Evolutionary conservation across 2,888 invertebrate species (phyloP), one percentile per base, ranked within the genome.

Genomic region (Atrina japonica): DNA sequence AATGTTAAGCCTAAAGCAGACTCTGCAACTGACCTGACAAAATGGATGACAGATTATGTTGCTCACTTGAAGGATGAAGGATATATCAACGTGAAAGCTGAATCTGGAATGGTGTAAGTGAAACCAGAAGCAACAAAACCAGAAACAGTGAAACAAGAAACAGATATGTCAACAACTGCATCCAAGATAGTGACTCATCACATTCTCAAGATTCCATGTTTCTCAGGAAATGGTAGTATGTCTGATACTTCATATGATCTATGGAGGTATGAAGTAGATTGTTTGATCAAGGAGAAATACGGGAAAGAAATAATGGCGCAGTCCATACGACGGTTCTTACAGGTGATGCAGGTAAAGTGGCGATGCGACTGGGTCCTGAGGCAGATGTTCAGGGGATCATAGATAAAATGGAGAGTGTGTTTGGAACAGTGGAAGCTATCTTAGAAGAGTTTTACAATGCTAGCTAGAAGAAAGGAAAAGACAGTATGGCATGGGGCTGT

Each of bases 211-310:
- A 56, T 56, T 11, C 18, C 40, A 14, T 5, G 11, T 18, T 56
- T 56, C 29, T 40, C 56, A 2, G 41, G 56, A 18, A 6, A 18
- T 40, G 23, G 18, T 6, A 21, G 14, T 29, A 56, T 41, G 41
- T 14, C 18, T 23, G 58, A 58, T 23, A 58, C 58, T 25, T 7
- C 58, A 21, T 58, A 58, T 58, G 41, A 58, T 16, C 3, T 58
- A 23, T 58, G 58, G 41, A 41, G 21, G 9, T 58, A 58, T 58
- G 41, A 58, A 41, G 41, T 58, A 21, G 3, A 21, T 23, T n/a
- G n/a, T 2, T 43, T 58, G 7, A 9, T 58, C 3, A 16, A 58
- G 21, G 5, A 25, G 16, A 2, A n/a, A 1, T 58, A 41, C 25
- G 14, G 16, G 7, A 5, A 1, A 21, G 9, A 41, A 23, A 18